Evolutionary conservation across 2,888 invertebrate genomes (phyloP), one percentile per base, ranked within the genome.

Genomic region (Formica aserva): DNA sequence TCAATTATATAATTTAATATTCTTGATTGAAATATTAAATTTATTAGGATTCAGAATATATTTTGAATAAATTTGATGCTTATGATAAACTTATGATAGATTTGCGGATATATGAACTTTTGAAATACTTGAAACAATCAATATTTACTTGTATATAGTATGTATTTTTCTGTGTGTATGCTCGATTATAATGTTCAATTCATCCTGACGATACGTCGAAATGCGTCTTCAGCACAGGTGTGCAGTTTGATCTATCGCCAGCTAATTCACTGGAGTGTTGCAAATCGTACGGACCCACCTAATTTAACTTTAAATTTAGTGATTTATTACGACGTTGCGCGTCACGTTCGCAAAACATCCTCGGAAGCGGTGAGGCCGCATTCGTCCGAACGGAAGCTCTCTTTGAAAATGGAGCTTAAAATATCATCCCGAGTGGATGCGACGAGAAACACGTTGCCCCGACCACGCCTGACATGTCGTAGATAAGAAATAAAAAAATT

Each of bases 291-390:
- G 86, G 85, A 87, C 81, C 86, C 87, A 74, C 80, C 67, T 84
- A 85, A 91, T 92, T 89, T 87, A 86, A 89, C 78, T 74, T 92
- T 85, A 91, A 91, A 92, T 91, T 89, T 90, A 91, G 86, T 86
- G 88, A 86, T 85, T 84, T 85, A 77, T 82, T 72, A 74, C 75
- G 83, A 66, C 74, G 84, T 38, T 83, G 71, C 66, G 60, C 83
- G 85, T 83, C 65, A 81, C 60, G 85, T 84, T 85, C 74, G 65
- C 18, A 48, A 67, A 82, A 82, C 62, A 77, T 86, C 69, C 82
- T 83, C 83, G 74, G 72, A 78, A 82, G 57, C 71, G 45, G 48
- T 18, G 52, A 67, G n/a, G 45, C 38, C 18, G 78, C 41, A 60
- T 76, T 74, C 63, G 55, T 63, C 26, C 60, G 81, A 85, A 66